Base-by-base conservation (phyloP, 30 jellyfish, hydroid and myxozoan genomes). In the Turritopsis dohrnii region DNA sequence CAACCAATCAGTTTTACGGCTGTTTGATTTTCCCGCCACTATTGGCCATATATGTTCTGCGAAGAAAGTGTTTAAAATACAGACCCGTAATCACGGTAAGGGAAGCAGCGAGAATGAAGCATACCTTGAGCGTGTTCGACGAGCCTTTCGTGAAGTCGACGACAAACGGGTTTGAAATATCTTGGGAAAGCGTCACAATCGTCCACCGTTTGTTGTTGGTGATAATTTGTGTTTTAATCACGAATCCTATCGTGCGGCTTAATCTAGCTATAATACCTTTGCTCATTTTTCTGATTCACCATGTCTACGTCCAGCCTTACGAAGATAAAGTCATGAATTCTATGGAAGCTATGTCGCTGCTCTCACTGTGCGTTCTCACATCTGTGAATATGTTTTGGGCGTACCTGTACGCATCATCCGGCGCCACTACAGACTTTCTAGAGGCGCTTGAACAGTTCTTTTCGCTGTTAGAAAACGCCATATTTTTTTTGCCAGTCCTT, bases 281-380 rank as follows among this genome's bases (percentile, higher is more conserved):
- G 79, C 41, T 73, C 5, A 5, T 75, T 19, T 84, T 84, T 54
- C 85, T 84, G 4, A 66, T 84, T 52, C 90, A 84, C 20, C 90
- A 84, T 79, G 85, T 84, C 71, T 84, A 84, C 72, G 76, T 60
- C 9, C 83, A 84, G 84, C 90, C 90, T 1, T 84, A 27, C 90
- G 65, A 54, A 52, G 24, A 29, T 18, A 30, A 80, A 18, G 75
- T 77, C 18, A 22, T 84, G 73, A 84, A 84, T 60, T 66, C 30
- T 16, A 26, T 84, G 3, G 90, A 84, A 27, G 60, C 90, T 21
- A 52, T 30, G 18, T 72, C 90, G 0, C 79, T 84, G 29, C 28
- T 80, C 72, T 24, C 41, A 19, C 54, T 84, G 60, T 41, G 60
- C 60, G 60, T 41, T 41, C 60, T 41, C 5, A 41, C 60, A 3